Evolutionary conservation across 2,113 vertebrate species (phyloP).

Genomic region (Bothrops jararaca): DNA sequence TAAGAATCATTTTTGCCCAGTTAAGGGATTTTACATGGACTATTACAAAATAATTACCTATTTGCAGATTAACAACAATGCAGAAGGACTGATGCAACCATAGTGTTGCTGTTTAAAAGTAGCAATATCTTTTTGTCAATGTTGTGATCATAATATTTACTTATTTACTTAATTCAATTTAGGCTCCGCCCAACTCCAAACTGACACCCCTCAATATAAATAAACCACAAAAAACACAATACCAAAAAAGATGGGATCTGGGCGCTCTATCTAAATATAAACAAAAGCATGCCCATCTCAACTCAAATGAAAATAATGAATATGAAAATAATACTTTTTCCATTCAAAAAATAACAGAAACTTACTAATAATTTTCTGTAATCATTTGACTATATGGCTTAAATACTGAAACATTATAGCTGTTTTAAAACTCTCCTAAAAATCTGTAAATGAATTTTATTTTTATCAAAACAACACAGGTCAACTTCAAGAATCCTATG

Average conservation of each 20-base stretch:
- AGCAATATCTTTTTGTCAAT: neutral
- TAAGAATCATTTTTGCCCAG: neutral
- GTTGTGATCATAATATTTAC: neutral
- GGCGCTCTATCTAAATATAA: neutral
- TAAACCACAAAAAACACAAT: neutral
- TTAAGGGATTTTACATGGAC: neutral
- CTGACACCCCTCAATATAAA: neutral
- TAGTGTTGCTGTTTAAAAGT: neutral
- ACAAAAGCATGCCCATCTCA: neutral
- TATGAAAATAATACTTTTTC: neutral
- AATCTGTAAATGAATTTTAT: neutral
- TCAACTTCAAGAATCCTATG: neutral
- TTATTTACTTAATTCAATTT: neutral
- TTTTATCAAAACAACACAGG: neutral
- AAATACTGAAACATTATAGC: neutral
- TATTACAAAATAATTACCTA: neutral
- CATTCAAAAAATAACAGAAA: neutral
- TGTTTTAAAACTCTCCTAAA: neutral
- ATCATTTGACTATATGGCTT: neutral
- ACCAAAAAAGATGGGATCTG: neutral
- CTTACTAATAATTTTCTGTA: neutral
- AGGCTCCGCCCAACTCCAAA: neutral
- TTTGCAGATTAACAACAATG: neutral
- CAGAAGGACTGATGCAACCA: neutral
- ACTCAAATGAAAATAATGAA: neutral